A percentile compares a stretch with the other conserved stretches of the same genome.
Evolutionary conservation across 1,140 invertebrate species (phyloP).

Genomic region (Globodera ellingtonae): DNA sequence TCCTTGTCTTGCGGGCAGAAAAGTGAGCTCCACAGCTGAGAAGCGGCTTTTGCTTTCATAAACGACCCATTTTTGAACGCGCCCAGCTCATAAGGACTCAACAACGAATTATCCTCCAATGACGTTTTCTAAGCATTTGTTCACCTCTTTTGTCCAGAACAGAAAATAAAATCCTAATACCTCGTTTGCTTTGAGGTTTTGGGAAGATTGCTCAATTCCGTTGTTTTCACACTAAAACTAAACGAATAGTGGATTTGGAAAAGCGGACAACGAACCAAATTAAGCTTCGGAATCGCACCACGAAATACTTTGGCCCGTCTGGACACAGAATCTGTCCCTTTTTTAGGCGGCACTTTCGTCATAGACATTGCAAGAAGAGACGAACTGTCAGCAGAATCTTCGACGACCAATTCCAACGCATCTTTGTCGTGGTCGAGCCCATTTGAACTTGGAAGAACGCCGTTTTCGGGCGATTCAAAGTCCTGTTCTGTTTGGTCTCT

Average conservation of each 20-base stretch:
- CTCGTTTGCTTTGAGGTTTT: neutral
- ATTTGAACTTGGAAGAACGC: neutral
- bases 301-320: neutral
- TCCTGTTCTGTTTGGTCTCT: neutral
- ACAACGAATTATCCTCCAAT: neutral
- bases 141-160: neutral
- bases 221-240: neutral
- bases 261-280: neutral
- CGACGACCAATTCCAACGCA: neutral
- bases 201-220: neutral
- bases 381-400: neutral
- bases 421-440: neutral
- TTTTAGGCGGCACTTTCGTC: neutral
- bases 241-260: neutral
- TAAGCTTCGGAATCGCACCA: neutral
- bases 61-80: constrained; percentile 6
- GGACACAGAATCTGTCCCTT: neutral
- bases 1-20: constrained; percentile 3
- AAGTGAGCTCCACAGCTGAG: constrained; percentile 12
- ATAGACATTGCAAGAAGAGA: neutral
- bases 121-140: neutral
- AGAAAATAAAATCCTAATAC: too few relatives aligned
- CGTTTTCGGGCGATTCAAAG: neutral
- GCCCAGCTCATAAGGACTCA: neutral
- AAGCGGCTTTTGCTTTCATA: neutral